These are phyloP conservation scores for Calliphora vomitoria DNA, from an alignment of 2,888 invertebrate genomes.

Conservation along the genomic window DNA sequence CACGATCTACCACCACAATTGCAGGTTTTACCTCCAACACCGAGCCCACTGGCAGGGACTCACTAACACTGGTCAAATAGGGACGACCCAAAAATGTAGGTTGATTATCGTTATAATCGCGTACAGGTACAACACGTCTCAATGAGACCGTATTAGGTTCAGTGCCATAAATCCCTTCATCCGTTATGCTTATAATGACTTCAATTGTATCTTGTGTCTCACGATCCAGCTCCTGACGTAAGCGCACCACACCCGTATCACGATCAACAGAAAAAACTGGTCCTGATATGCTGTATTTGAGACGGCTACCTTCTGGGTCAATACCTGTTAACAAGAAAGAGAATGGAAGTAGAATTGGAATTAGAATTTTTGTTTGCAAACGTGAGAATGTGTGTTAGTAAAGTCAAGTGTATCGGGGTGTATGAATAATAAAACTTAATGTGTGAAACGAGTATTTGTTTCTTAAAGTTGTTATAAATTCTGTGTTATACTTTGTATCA, in stretches of 20 bases:
- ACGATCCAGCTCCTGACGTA: conserved; percentile 89
- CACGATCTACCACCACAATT: conserved; percentile 89
- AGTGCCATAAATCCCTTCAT: conserved; percentile 89
- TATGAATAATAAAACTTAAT: background rate
- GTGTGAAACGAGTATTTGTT: background rate
- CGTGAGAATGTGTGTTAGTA: conserved; percentile 68
- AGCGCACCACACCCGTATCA: conserved; percentile 90
- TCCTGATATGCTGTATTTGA: conserved; percentile 92
- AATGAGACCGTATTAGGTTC: conserved; percentile 92
- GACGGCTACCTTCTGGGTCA: conserved; percentile 90
- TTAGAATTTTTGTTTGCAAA: conserved; percentile 22
- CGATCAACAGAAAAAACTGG: conserved; percentile 92
- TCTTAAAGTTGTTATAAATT: background rate
- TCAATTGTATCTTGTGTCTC: conserved; percentile 89
- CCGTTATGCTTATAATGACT: conserved; percentile 93
- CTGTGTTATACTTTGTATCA: background rate
- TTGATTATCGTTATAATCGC: conserved; percentile 92
- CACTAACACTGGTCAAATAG: conserved; percentile 89
- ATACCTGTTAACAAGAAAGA: conserved; percentile 84
- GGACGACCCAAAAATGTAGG: conserved; percentile 91
- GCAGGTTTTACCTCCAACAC: conserved; percentile 86
- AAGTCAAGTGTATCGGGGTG: conserved; percentile 64
- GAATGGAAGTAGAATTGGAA: conserved; percentile 27
- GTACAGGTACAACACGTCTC: conserved; percentile 90
- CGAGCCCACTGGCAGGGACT: conserved; percentile 88